These are phyloP conservation scores for Craterocephalus amniculus DNA, from an alignment of 2,797 vertebrate species.

Conservation along the genomic window DNA sequence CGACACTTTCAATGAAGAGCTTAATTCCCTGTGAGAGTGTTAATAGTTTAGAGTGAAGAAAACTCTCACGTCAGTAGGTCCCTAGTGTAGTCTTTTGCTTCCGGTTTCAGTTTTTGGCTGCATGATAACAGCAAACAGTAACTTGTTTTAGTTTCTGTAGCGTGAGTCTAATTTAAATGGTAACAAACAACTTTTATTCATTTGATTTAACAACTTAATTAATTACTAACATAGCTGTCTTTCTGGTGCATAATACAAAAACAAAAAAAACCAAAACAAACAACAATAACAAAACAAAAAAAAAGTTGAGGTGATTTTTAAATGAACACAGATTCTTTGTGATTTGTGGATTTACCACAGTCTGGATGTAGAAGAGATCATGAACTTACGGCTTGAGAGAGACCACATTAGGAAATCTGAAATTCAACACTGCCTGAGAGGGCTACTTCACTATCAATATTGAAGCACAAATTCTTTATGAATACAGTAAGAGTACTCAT, in stretches of 20 bases:
- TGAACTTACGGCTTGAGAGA: neutral
- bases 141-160: constrained; percentile 17
- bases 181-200: constrained; percentile 14
- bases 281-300: too few species aligned
- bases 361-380: constrained; percentile 13
- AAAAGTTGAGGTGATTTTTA: constrained; percentile 15
- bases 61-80: constrained; percentile 33
- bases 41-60: constrained; percentile 48
- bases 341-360: constrained; percentile 24
- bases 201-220: constrained; percentile 30
- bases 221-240: constrained; percentile 25
- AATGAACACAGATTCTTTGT: constrained; percentile 10
- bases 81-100: constrained; percentile 37
- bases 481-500: constrained; percentile 43
- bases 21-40: constrained; percentile 64
- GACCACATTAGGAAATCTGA: constrained; percentile 27
- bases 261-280: too few species aligned
- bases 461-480: constrained; percentile 39
- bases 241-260: constrained; percentile 40
- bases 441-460: constrained; percentile 24
- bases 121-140: constrained; percentile 3
- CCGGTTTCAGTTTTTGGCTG: constrained; percentile 20
- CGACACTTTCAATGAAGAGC: constrained; percentile 46
- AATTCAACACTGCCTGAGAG: constrained; percentile 33
- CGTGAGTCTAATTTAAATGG: neutral